Base-by-base conservation (phyloP, 2,113 vertebrate species). In the Tachysurus fulvidraco region DNA sequence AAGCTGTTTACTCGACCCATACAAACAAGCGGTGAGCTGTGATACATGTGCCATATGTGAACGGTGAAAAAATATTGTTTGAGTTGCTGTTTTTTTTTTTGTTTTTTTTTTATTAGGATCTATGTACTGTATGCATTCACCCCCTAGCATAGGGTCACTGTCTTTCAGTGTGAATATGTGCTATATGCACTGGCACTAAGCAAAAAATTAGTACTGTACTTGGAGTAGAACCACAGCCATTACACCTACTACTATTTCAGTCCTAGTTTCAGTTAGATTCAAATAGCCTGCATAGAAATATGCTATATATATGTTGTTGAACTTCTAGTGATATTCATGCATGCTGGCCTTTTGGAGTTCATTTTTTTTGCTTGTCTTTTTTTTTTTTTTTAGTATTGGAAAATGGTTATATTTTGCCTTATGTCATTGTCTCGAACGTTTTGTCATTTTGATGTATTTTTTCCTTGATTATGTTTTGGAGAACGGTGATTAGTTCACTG, bases 41-140 rank as follows among this genome's bases (percentile, higher is more conserved):
- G 89, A 90, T 88, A 86, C 89, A 89, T 89, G 91, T 76, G 54
- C 89, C 89, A 86, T 86, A 90, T 84, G 21, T 87, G 88, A 90
- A 73, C 87, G 46, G 76, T 54, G 62, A 87, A 89, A 88, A 46
- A 50, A 7, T 46, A 80, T 83, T 6, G 44, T 7, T 69, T 44
- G 54, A 55, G 64, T 52, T 84, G 12, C 79, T 41, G 0, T 64
- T 78, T 41, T 59, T 88, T 62, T 88, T 50, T 69, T 3, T 60
- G 0, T 46, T 46, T 7, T 46, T 46, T 88, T 67, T 88, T 50
- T 74, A 4, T 60, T 78, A 73, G 19, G 82, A 74, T 90, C 84
- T 78, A 87, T 90, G 86, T 87, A 77, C 86, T 92, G 88, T 92
- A 73, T 90, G 25, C 76, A 91, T 88, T 88, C 28, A 71, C 64